Evolutionary conservation across 2,888 invertebrate genomes (phyloP).

Genomic region (Ligdia adustata): DNA sequence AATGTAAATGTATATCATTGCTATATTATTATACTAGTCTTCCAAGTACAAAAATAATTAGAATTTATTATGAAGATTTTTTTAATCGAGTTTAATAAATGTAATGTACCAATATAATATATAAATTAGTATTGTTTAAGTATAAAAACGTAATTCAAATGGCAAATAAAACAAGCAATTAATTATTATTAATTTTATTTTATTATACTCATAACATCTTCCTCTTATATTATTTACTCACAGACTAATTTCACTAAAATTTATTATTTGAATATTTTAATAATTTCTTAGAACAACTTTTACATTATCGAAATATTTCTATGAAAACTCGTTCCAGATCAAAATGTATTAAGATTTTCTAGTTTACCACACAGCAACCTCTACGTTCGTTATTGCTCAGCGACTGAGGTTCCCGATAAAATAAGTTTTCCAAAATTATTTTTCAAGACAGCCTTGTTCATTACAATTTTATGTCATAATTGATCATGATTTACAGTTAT

Average conservation of each 20-base stretch:
- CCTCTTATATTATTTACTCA: conserved; percentile 73
- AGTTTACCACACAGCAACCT: conserved; percentile 42
- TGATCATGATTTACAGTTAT: conserved; percentile 34
- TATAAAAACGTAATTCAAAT: neutral
- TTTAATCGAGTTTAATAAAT: neutral
- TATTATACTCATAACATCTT: conserved; percentile 82
- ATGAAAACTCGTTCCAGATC: conserved; percentile 72
- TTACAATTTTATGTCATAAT: conserved; percentile 45
- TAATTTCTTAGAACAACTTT: conserved; percentile 76
- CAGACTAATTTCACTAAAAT: conserved; percentile 78
- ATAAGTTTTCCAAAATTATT: conserved; percentile 50
- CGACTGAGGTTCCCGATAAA: conserved; percentile 37
- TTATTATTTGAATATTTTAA: conserved; percentile 75
- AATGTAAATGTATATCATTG: neutral
- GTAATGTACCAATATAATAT: neutral
- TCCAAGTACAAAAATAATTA: no score
- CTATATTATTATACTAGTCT: conserved; percentile 18
- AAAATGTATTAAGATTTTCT: conserved; percentile 57
- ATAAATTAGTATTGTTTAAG: neutral
- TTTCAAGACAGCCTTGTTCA: conserved; percentile 48
- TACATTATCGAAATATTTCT: conserved; percentile 70
- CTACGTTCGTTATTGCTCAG: conserved; percentile 46
- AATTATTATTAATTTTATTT: conserved; percentile 72
- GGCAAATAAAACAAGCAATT: conserved; percentile 30
- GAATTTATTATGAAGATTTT: no score